A percentile compares a stretch with the other conserved stretches of the same genome.
phyloP scores from a whole-genome alignment of 2,113 vertebrate genomes.

The Engystomops pustulosus region DNA sequence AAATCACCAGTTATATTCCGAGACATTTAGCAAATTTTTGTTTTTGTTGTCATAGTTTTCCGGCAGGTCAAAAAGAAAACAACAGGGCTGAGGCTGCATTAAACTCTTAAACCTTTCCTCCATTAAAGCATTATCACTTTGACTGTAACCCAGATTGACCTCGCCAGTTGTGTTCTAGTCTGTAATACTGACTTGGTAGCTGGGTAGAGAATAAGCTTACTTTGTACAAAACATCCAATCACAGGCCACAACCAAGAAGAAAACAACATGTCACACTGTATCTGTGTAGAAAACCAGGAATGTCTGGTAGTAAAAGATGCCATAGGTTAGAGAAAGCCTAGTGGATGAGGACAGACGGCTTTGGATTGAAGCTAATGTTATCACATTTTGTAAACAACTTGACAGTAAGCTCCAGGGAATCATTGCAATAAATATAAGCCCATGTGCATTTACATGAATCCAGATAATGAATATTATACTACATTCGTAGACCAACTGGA shows the following conservation, averaged over 20 bases:
- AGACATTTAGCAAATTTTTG: not conserved
- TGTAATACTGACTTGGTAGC: conserved; percentile 66
- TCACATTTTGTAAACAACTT: conserved; percentile 65
- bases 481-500: not conserved
- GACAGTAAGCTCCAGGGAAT: conserved; percentile 31
- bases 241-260: conserved; percentile 45
- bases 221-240: conserved; percentile 59
- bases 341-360: conserved; percentile 35
- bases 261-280: conserved; percentile 57
- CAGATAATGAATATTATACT: conserved; percentile 16
- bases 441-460: not conserved
- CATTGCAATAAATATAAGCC: conserved; percentile 44
- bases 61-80: conserved; percentile 60
- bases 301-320: conserved; percentile 50
- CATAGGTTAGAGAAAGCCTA: conserved; percentile 49
- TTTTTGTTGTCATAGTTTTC: conserved; percentile 56
- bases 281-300: conserved; percentile 53
- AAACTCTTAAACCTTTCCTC: conserved; percentile 57
- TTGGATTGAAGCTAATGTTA: conserved; percentile 51
- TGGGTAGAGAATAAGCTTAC: conserved; percentile 68
- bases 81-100: conserved; percentile 32
- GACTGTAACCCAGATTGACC: conserved; percentile 63
- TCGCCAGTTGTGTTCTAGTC: conserved; percentile 65
- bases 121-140: conserved; percentile 67
- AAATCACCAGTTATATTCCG: conserved; percentile 53